Percentiles rank a stretch among this genome's conserved stretches.
These are phyloP conservation scores for Halcyon badia DNA, from an alignment of 2,797 vertebrate genomes.

Conservation along the genomic window DNA sequence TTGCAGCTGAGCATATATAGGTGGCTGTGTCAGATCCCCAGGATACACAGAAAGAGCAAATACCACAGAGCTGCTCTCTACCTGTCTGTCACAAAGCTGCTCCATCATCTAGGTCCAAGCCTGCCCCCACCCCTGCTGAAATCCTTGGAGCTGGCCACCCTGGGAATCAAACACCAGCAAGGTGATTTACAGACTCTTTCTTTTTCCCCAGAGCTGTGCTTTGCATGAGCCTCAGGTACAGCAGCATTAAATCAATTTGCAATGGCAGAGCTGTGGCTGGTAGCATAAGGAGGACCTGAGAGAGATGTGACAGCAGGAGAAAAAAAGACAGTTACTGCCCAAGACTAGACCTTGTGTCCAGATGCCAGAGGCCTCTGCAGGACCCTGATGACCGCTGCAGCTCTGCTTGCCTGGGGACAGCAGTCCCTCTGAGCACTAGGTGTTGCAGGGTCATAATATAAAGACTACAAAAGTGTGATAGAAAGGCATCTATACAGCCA, in stretches of 20 bases:
- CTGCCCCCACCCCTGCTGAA: not conserved
- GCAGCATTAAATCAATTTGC: not conserved
- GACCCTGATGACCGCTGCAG: not conserved
- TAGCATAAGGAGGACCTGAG: not conserved
- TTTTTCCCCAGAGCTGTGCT: not conserved
- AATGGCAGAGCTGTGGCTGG: constrained; percentile 5
- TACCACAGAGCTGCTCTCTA: not conserved
- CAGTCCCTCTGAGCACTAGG: not conserved
- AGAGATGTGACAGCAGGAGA: not conserved
- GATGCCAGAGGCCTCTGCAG: not conserved
- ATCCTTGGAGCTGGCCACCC: not conserved
- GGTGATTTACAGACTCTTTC: not conserved
- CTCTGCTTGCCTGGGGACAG: not conserved
- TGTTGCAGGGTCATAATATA: not conserved
- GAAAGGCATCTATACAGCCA: not conserved
- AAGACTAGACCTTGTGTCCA: not conserved
- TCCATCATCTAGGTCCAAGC: not conserved
- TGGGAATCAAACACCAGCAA: not conserved
- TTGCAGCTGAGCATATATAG: not conserved
- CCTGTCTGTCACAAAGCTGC: not conserved
- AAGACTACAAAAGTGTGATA: not conserved
- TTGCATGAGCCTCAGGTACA: not conserved
- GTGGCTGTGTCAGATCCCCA: not conserved
- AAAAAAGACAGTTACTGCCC: not conserved
- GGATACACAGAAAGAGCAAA: not conserved